phyloP scores from a whole-genome alignment of 2,113 vertebrate genomes.

The Chaetops frenatus region DNA sequence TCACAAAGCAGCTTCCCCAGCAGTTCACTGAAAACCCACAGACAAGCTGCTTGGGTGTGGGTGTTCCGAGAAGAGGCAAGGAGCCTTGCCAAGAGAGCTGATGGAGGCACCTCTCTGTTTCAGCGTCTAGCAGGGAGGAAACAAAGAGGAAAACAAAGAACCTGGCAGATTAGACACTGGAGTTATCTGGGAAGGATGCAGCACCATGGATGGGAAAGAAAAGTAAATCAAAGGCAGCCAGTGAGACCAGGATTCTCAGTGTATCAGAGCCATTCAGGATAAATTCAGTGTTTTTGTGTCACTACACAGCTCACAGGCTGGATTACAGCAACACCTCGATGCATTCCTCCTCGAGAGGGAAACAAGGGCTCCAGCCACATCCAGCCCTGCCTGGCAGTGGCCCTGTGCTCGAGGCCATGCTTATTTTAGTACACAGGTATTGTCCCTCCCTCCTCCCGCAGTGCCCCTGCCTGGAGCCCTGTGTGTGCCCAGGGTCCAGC shows the following conservation, averaged over 20 bases:
- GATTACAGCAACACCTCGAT: neutral
- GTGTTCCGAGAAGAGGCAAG: neutral
- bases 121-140: neutral
- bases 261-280: neutral
- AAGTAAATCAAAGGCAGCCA: neutral
- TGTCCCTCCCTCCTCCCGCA: neutral
- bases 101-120: neutral
- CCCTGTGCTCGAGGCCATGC: rapidly evolving
- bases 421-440: rapidly evolving
- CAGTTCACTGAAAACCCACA: neutral
- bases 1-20: conserved; percentile 17
- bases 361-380: neutral
- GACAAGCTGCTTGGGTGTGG: neutral
- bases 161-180: neutral
- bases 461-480: neutral
- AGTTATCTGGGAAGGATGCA: neutral
- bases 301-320: neutral
- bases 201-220: neutral
- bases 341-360: neutral
- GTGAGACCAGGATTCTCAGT: neutral
- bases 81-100: neutral
- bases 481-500: rapidly evolving
- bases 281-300: neutral
- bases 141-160: neutral
- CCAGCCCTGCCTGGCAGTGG: rapidly evolving